Evolutionary conservation across 2,888 invertebrate genomes (phyloP).

Genomic region (Strigamia maritima): DNA sequence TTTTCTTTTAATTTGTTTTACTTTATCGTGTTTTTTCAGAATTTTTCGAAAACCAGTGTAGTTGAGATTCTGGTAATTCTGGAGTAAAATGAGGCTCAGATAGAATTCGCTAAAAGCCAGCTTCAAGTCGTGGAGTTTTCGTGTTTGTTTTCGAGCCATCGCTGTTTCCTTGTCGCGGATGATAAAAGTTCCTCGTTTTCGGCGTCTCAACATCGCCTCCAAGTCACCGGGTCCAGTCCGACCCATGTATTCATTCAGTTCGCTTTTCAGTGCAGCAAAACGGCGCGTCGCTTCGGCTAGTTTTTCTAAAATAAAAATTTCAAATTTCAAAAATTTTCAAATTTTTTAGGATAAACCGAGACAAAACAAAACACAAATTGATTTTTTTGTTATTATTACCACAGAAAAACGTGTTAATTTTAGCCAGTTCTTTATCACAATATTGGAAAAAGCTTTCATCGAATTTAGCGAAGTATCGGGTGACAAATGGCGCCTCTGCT

Average conservation of each 20-base stretch:
- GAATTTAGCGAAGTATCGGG: constrained; percentile 85
- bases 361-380: background rate
- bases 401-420: constrained; percentile 95
- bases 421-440: constrained; percentile 90
- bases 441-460: constrained; percentile 94
- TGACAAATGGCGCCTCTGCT: constrained; percentile 80
- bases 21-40: constrained; percentile 98
- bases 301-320: constrained; percentile 71
- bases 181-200: constrained; percentile 41
- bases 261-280: constrained; percentile 83
- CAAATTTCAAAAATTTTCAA: background rate
- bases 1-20: constrained; percentile 53
- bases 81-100: constrained; percentile 87
- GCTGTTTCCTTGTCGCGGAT: constrained; percentile 40
- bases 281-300: constrained; percentile 95
- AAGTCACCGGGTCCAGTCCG: constrained; percentile 39
- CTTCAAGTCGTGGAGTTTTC: constrained; percentile 89
- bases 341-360: background rate
- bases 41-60: constrained; percentile 99
- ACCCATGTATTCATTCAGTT: constrained; percentile 59
- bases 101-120: constrained; percentile 99
- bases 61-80: constrained; percentile 97
- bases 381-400: constrained; percentile 58
- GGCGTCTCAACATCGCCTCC: constrained; percentile 31
- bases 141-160: constrained; percentile 52